Conservation (phyloP, 2,888 invertebrate species). For the Aporophyla lueneburgensis region DNA sequence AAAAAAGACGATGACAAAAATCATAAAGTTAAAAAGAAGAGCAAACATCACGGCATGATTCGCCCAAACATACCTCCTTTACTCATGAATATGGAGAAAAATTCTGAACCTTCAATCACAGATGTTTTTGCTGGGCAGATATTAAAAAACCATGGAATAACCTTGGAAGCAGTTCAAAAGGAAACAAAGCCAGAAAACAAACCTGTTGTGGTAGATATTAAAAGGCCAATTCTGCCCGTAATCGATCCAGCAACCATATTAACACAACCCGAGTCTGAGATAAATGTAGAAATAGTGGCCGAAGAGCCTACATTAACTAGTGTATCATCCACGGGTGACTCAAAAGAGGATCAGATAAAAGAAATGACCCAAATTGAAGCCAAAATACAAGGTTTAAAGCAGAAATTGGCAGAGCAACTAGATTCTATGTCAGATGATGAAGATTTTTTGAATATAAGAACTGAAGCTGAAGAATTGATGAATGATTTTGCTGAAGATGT, state of each 20-base stretch:
- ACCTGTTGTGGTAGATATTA: slow-evolving; percentile 74
- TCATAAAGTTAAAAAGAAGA: slow-evolving; percentile 86
- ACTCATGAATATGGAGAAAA: slow-evolving; percentile 87
- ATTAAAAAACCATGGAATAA: slow-evolving; percentile 88
- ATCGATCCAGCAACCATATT: slow-evolving; percentile 86
- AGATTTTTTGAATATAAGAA: slow-evolving; percentile 92
- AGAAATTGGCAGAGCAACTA: slow-evolving; percentile 86
- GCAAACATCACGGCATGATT: slow-evolving; percentile 84
- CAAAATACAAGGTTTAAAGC: slow-evolving; percentile 90
- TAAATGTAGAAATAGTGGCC: slow-evolving; percentile 70
- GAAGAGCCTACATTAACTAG: slow-evolving; percentile 70
- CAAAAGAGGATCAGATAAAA: slow-evolving; percentile 81
- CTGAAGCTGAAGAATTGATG: slow-evolving; percentile 91
- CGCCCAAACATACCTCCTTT: slow-evolving; percentile 87
- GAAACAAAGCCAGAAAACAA: slow-evolving; percentile 77
- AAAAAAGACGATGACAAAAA: slow-evolving; percentile 86
- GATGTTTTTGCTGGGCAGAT: slow-evolving; percentile 92
- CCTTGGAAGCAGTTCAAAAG: slow-evolving; percentile 76
- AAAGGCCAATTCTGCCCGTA: slow-evolving; percentile 84
- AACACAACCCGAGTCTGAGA: slow-evolving; percentile 69
- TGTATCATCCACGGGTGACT: slow-evolving; percentile 47
- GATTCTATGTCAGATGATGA: slow-evolving; percentile 92
- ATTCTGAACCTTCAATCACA: slow-evolving; percentile 90
- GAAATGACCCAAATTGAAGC: slow-evolving; percentile 91
- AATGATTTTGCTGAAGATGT: slow-evolving; percentile 89